These are phyloP conservation scores for Hippolais icterina DNA, from an alignment of 2,113 vertebrate species.

Conservation along the genomic window DNA sequence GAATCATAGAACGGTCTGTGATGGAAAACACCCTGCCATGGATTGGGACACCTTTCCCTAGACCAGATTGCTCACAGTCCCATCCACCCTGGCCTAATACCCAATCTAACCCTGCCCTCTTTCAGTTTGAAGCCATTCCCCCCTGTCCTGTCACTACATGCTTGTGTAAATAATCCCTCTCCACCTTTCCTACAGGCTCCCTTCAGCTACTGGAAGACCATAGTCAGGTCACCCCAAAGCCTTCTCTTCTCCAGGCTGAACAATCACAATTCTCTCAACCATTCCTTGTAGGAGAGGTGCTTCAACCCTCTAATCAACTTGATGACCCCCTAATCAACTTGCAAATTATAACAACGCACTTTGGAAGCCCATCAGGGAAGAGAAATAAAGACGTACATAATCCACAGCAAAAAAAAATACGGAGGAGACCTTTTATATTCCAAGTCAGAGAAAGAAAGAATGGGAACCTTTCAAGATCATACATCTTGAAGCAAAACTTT, in stretches of 20 bases:
- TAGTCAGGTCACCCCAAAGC: not conserved
- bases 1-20: not conserved
- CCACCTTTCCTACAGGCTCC: not conserved
- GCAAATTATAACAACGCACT: not conserved
- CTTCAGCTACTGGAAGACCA: not conserved
- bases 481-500: not conserved
- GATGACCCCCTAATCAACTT: not conserved
- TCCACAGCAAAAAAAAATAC: not conserved
- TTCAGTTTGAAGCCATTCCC: not conserved
- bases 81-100: not conserved
- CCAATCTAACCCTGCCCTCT: not conserved
- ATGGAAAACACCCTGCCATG: not conserved
- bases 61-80: not conserved
- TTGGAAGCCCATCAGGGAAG: not conserved
- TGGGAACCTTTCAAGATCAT: not conserved
- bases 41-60: not conserved
- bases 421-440: not conserved
- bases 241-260: not conserved
- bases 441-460: not conserved
- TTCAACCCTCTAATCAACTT: not conserved
- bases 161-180: not conserved
- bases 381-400: not conserved
- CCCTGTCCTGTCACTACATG: not conserved
- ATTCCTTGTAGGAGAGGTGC: not conserved
- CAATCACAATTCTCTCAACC: not conserved